Conservation (phyloP, 2,113 vertebrate species). For the Protomyctophum bolini region DNA sequence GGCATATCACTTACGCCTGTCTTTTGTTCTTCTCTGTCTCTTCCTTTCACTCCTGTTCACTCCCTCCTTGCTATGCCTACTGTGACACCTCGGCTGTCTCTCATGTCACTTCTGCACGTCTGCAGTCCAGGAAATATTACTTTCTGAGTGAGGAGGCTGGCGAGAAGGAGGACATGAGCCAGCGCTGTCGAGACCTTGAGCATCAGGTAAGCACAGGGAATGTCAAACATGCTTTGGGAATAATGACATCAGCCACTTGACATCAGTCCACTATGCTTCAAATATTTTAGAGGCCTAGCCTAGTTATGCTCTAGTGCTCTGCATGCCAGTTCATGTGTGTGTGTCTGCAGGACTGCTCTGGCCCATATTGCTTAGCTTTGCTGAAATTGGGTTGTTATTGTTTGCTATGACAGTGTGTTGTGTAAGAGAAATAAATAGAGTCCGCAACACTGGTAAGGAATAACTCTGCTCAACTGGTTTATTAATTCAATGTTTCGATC, state of each 20-base stretch:
- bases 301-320: constrained; percentile 5
- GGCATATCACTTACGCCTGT: constrained; percentile 3
- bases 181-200: constrained; percentile 83
- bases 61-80: neutral
- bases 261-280: too few species aligned
- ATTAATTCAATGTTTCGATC: too few species aligned
- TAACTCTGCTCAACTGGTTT: too few species aligned
- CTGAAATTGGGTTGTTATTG: constrained; percentile 13
- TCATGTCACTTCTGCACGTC: constrained; percentile 7
- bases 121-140: constrained; percentile 91
- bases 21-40: constrained; percentile 13
- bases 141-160: constrained; percentile 88
- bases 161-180: constrained; percentile 78
- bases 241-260: neutral
- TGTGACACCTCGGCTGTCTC: constrained; percentile 25
- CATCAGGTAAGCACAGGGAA: constrained; percentile 81
- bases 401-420: constrained; percentile 23
- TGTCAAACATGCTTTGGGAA: neutral
- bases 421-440: constrained; percentile 24
- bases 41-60: constrained; percentile 6
- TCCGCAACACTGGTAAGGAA: too few species aligned
- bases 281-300: neutral
- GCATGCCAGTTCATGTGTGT: constrained; percentile 17
- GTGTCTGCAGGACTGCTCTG: constrained; percentile 30
- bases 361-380: constrained; percentile 54